These are phyloP conservation scores for Paradisaea rubra DNA, from an alignment of 2,113 vertebrate genomes.

Conservation along the genomic window DNA sequence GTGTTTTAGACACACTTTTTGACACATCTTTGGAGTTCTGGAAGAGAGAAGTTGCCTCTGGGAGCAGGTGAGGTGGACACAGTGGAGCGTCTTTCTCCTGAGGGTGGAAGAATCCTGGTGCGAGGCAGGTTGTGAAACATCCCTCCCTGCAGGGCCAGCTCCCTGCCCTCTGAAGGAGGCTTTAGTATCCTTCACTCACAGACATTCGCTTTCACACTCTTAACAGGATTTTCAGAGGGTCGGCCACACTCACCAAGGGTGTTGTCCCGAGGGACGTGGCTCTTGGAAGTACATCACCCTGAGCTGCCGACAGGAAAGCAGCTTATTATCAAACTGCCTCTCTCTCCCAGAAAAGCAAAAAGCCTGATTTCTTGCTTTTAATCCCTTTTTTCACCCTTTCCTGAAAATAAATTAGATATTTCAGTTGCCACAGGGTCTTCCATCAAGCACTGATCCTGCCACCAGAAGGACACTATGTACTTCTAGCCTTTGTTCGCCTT, in stretches of 20 bases:
- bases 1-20: neutral
- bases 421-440: neutral
- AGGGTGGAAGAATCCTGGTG: neutral
- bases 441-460: neutral
- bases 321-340: slow-evolving; percentile 4
- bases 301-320: neutral
- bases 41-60: neutral
- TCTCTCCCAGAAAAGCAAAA: neutral
- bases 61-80: neutral
- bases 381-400: slow-evolving; percentile 36
- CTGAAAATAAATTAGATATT: slow-evolving; percentile 46
- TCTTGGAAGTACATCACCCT: neutral
- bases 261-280: neutral
- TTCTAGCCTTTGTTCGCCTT: neutral
- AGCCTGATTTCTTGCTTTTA: slow-evolving; percentile 7
- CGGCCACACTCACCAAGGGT: neutral
- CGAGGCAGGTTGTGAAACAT: neutral
- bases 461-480: neutral
- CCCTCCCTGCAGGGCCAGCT: neutral
- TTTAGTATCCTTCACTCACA: neutral
- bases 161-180: neutral
- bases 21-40: neutral
- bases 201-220: neutral
- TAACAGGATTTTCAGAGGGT: slow-evolving; percentile 4
- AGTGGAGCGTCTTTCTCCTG: neutral